These are phyloP conservation scores for Actinostola sp. DNA, from an alignment of 92 coral and sea anemone genomes.

Conservation along the genomic window DNA sequence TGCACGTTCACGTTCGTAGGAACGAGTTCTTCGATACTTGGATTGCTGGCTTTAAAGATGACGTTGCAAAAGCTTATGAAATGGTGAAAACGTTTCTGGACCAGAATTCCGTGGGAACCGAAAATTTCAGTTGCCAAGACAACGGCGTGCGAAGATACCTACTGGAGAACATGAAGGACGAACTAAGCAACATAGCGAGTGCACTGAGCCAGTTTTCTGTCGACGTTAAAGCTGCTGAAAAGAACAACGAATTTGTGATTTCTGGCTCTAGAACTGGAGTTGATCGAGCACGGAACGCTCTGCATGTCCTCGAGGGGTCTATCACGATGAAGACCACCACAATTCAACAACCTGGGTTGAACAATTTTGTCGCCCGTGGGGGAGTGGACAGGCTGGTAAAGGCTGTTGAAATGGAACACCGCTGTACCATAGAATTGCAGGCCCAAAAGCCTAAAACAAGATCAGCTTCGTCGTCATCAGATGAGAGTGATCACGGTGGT, in stretches of 20 bases:
- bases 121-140: slow-evolving; percentile 33
- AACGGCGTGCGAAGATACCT: slow-evolving; percentile 58
- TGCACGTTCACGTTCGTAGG: slow-evolving; percentile 36
- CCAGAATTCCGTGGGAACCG: slow-evolving; percentile 47
- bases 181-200: slow-evolving; percentile 46
- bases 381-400: slow-evolving; percentile 58
- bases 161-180: slow-evolving; percentile 50
- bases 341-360: slow-evolving; percentile 67
- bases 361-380: slow-evolving; percentile 48
- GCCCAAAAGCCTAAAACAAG: neutral
- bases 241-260: slow-evolving; percentile 43
- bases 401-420: slow-evolving; percentile 63
- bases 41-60: slow-evolving; percentile 63
- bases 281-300: slow-evolving; percentile 12
- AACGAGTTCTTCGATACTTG: slow-evolving; percentile 63
- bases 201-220: slow-evolving; percentile 49
- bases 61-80: slow-evolving; percentile 51
- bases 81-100: slow-evolving; percentile 53
- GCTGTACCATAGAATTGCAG: slow-evolving; percentile 52
- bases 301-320: slow-evolving; percentile 22
- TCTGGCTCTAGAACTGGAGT: slow-evolving; percentile 76
- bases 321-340: slow-evolving; percentile 20
- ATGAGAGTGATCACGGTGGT: neutral
- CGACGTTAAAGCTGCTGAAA: slow-evolving; percentile 35
- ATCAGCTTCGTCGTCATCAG: neutral